phyloP scores from a whole-genome alignment of 2,113 vertebrate genomes.

The Ginglymostoma cirratum region DNA sequence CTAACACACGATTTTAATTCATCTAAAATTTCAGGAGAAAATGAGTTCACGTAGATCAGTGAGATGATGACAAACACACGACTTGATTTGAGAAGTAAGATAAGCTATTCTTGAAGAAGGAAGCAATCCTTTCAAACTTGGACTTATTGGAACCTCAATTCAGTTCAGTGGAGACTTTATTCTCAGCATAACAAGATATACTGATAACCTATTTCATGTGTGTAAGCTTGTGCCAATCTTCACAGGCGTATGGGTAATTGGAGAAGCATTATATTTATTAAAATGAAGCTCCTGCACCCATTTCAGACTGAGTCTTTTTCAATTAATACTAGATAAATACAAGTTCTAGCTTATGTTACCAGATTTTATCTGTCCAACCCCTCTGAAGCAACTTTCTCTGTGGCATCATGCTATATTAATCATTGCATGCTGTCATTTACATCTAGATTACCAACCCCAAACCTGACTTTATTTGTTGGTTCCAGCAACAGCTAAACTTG shows the following conservation, averaged over 20 bases:
- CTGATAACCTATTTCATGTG: background rate
- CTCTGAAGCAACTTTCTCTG: background rate
- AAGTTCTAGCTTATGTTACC: background rate
- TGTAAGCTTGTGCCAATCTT: no score
- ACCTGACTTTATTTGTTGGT: no score
- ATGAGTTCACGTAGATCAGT: background rate
- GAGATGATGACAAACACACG: background rate
- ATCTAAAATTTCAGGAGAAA: background rate
- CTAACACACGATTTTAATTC: background rate
- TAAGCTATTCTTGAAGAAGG: background rate
- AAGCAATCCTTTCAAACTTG: background rate
- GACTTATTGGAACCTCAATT: background rate
- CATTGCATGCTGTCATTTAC: no score
- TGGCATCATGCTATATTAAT: background rate
- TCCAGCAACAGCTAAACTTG: no score
- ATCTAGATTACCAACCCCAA: no score
- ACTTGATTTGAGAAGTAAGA: background rate
- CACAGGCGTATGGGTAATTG: background rate
- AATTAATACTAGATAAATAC: background rate
- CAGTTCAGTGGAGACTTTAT: background rate
- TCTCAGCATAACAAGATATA: background rate
- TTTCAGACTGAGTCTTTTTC: background rate
- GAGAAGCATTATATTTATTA: background rate
- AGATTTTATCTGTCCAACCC: background rate
- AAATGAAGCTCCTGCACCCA: background rate